Evolutionary conservation across 1,140 invertebrate genomes (phyloP).

Genomic region (Colletes gigas): DNA sequence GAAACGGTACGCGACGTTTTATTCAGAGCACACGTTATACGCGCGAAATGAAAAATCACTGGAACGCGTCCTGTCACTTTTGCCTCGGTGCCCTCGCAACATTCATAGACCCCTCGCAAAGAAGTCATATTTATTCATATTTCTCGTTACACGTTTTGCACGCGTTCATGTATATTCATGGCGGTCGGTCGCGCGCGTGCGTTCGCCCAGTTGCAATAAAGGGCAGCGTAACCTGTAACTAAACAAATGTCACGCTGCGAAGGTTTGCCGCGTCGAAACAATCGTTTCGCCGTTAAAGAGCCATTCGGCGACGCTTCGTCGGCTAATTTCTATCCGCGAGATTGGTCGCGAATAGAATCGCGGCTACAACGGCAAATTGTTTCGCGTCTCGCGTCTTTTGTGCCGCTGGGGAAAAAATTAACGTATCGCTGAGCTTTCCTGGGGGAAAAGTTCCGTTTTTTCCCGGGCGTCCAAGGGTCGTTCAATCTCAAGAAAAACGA

Average conservation of each 20-base stretch:
- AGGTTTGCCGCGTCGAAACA: slow-evolving; percentile 1
- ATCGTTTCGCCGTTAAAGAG: slow-evolving; percentile 14
- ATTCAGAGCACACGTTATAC: slow-evolving; percentile 1
- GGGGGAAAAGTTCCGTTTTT: neutral
- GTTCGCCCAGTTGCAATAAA: slow-evolving; percentile 26
- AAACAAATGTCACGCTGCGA: neutral
- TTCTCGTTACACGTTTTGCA: slow-evolving; percentile 55
- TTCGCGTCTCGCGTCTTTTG: slow-evolving; percentile 24
- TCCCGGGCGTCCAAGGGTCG: neutral
- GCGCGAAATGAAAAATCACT: slow-evolving; percentile 58
- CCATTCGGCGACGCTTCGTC: slow-evolving; percentile 4
- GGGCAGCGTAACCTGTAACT: neutral
- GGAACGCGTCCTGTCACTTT: slow-evolving; percentile 43
- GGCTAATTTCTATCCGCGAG: slow-evolving; percentile 29
- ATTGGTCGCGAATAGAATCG: slow-evolving; percentile 5
- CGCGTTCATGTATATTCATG: slow-evolving; percentile 59
- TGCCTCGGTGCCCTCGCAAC: slow-evolving; percentile 37
- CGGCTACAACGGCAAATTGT: slow-evolving; percentile 21
- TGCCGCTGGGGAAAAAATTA: slow-evolving; percentile 6
- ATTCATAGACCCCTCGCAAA: slow-evolving; percentile 48
- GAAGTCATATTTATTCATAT: slow-evolving; percentile 57
- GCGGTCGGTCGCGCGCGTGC: slow-evolving; percentile 12
- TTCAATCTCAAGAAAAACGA: neutral
- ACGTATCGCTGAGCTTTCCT: neutral
- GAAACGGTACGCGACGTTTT: slow-evolving; percentile 11